These are phyloP conservation scores for Helostoma temminkii DNA, from an alignment of 2,797 vertebrate species.

Conservation along the genomic window DNA sequence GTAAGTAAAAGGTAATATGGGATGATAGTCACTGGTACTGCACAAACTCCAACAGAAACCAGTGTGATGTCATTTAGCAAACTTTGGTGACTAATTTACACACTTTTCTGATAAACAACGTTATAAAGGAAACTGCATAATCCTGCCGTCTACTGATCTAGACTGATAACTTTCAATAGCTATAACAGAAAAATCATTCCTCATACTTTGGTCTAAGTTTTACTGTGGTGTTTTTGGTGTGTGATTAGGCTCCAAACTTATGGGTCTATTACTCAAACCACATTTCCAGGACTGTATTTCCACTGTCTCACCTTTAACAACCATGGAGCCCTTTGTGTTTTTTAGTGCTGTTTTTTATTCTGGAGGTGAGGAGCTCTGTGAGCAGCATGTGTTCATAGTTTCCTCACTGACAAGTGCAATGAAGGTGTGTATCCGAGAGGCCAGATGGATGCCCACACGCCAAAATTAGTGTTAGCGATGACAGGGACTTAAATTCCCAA, in stretches of 20 bases:
- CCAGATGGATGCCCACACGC: not conserved
- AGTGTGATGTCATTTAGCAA: too few relatives aligned
- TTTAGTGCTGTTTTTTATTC: not conserved
- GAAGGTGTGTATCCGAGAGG: not conserved
- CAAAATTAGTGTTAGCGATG: not conserved
- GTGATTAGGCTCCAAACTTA: not conserved
- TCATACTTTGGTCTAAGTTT: not conserved
- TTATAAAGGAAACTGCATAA: not conserved
- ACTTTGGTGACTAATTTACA: too few relatives aligned
- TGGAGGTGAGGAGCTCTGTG: not conserved
- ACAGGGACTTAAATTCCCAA: not conserved
- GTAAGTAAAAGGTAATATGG: conserved; percentile 49
- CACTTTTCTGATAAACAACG: not conserved
- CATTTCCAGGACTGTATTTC: not conserved
- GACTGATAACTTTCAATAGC: too few relatives aligned
- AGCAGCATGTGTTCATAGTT: not conserved
- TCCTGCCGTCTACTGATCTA: not conserved
- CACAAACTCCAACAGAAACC: conserved; percentile 10
- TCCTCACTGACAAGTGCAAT: not conserved
- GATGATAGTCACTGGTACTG: conserved; percentile 32
- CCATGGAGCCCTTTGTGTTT: too few relatives aligned
- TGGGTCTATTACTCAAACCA: not conserved
- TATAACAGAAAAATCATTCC: not conserved
- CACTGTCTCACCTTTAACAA: not conserved
- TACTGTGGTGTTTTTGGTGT: not conserved